phyloP scores from a whole-genome alignment of 2,888 invertebrate species.

The Philereme transversata region DNA sequence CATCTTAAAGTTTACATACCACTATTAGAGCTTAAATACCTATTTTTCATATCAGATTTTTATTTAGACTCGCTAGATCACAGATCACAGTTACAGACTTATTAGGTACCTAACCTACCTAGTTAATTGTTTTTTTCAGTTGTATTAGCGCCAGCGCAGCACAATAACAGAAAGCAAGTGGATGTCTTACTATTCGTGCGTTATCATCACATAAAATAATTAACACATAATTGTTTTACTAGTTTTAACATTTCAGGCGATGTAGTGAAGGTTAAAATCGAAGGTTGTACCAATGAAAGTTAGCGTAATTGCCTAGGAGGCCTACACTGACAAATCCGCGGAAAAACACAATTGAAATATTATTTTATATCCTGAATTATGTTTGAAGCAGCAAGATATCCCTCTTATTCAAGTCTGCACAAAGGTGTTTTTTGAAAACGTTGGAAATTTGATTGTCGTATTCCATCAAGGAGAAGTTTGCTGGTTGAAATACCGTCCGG shows the following conservation, averaged over 20 bases:
- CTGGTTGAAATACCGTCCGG: no score
- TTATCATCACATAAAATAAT: slow-evolving; percentile 18
- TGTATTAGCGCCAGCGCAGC: background rate
- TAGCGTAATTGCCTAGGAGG: slow-evolving; percentile 5
- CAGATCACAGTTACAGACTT: no score
- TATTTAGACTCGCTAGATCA: no score
- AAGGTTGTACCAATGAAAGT: slow-evolving; percentile 19
- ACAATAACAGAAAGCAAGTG: background rate
- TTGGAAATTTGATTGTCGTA: no score
- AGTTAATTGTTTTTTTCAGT: no score
- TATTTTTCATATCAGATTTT: no score
- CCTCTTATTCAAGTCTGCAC: no score
- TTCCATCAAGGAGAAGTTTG: no score
- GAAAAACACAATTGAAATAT: background rate
- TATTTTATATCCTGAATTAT: background rate
- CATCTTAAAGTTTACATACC: no score
- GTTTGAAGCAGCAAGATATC: background rate
- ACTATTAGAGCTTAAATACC: no score
- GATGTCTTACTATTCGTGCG: slow-evolving; percentile 10
- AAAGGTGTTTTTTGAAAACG: no score
- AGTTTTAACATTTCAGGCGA: slow-evolving; percentile 23
- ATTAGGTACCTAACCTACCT: no score
- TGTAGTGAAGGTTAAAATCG: slow-evolving; percentile 17
- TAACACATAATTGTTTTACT: slow-evolving; percentile 21
- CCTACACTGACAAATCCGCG: slow-evolving; percentile 1